phyloP scores from a whole-genome alignment of 2,888 invertebrate genomes.

The Megamerina dolium region DNA sequence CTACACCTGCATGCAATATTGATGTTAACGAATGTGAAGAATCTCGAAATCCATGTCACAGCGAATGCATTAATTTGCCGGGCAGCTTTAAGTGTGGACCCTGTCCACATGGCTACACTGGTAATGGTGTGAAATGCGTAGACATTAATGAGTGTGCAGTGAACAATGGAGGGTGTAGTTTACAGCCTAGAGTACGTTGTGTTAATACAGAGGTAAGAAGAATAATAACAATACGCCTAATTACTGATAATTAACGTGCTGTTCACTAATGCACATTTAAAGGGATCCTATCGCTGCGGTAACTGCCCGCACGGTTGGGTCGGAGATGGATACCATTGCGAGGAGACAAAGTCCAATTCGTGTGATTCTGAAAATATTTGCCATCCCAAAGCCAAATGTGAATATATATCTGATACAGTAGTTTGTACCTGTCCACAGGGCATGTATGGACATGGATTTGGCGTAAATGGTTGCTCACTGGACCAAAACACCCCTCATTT shows the following conservation, averaged over 20 bases:
- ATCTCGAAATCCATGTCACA: conserved; percentile 65
- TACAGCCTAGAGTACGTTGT: conserved; percentile 72
- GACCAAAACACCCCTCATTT: conserved; percentile 42
- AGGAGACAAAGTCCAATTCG: conserved; percentile 26
- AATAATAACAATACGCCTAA: no score
- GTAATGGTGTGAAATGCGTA: conserved; percentile 77
- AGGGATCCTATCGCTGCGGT: conserved; percentile 83
- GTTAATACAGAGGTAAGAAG: conserved; percentile 68
- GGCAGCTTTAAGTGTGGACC: conserved; percentile 82
- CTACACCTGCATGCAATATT: conserved; percentile 58
- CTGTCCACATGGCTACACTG: conserved; percentile 82
- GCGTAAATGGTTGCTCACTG: conserved; percentile 64
- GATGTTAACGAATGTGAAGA: conserved; percentile 84
- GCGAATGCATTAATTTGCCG: conserved; percentile 82
- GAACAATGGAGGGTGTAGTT: conserved; percentile 86
- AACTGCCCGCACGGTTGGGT: conserved; percentile 81
- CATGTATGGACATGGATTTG: conserved; percentile 76
- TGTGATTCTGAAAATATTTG: conserved; percentile 56
- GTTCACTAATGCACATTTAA: no score
- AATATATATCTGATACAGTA: conserved; percentile 59
- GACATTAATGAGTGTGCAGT: conserved; percentile 85
- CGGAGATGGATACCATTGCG: conserved; percentile 76
- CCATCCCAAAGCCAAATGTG: conserved; percentile 74
- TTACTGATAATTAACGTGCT: no score
- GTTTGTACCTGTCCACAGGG: conserved; percentile 75